Percentiles rank a stretch among this genome's conserved stretches.
Conservation (phyloP, 1,140 invertebrate species). For the Drosophila auraria region DNA sequence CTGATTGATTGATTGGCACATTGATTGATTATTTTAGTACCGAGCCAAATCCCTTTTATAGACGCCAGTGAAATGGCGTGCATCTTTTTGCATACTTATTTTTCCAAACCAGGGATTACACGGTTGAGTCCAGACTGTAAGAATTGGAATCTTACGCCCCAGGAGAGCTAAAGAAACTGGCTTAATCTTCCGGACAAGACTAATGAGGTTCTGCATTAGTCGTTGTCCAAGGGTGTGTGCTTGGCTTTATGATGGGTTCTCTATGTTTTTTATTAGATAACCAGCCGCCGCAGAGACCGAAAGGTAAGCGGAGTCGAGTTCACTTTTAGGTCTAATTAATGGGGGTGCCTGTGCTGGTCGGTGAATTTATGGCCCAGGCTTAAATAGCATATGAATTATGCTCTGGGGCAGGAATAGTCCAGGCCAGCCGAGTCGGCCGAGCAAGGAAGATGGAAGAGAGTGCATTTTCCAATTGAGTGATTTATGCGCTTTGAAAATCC, state of each 20-base stretch:
- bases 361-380: constrained; percentile 75
- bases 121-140: background rate
- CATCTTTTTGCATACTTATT: constrained; percentile 36
- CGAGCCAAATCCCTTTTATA: constrained; percentile 55
- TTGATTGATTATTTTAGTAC: constrained; percentile 75
- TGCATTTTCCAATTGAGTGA: constrained; percentile 81
- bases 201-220: constrained; percentile 32
- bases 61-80: constrained; percentile 11
- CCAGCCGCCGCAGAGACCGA: constrained; percentile 14
- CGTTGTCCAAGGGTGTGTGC: constrained; percentile 3
- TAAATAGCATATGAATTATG: constrained; percentile 82
- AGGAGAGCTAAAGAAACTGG: background rate
- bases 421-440: background rate
- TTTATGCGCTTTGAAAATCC: constrained; percentile 79
- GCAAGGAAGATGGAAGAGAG: constrained; percentile 39
- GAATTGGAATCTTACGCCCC: constrained; percentile 1
- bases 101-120: constrained; percentile 7
- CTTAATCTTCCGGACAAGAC: constrained; percentile 30
- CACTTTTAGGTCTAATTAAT: constrained; percentile 75
- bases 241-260: constrained; percentile 20
- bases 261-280: constrained; percentile 30
- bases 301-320: constrained; percentile 39
- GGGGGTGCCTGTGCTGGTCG: constrained; percentile 55
- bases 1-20: constrained; percentile 80
- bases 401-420: constrained; percentile 39